These are phyloP conservation scores for Halocynthia aurantium DNA, from an alignment of 23 tunicate genomes.

Conservation along the genomic window DNA sequence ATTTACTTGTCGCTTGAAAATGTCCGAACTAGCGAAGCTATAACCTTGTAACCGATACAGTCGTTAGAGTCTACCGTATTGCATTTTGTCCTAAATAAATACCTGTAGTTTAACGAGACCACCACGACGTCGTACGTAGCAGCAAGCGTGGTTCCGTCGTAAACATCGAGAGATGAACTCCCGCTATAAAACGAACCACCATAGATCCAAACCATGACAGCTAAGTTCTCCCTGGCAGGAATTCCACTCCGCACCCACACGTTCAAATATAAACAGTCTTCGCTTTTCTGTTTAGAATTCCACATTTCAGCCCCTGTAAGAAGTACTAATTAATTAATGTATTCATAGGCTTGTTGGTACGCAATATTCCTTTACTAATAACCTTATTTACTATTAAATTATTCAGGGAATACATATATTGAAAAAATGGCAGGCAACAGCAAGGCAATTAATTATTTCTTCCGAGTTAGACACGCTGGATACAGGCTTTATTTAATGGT, in stretches of 20 bases:
- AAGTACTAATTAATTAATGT: background rate
- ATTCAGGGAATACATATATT: too few relatives aligned
- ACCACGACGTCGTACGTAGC: constrained; percentile 58
- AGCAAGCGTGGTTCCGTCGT: constrained; percentile 63
- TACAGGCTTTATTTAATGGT: too few relatives aligned
- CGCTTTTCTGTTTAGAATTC: constrained; percentile 49
- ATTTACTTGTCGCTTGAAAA: too few relatives aligned
- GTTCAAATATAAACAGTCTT: constrained; percentile 47
- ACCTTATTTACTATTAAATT: too few relatives aligned
- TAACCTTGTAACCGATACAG: background rate
- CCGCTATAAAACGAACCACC: constrained; percentile 78
- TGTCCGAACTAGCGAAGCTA: background rate
- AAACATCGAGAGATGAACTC: constrained; percentile 43
- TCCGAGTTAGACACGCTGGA: too few relatives aligned
- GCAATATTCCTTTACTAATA: too few relatives aligned
- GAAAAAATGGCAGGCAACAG: too few relatives aligned
- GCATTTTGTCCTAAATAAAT: background rate
- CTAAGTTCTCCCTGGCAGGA: background rate
- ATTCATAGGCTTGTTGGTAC: too few relatives aligned
- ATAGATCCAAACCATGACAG: constrained; percentile 85
- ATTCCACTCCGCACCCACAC: constrained; percentile 34
- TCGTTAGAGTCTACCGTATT: background rate
- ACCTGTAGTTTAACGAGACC: constrained; percentile 77
- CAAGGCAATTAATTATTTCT: too few relatives aligned
- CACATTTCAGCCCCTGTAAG: constrained; percentile 55